phyloP scores from a whole-genome alignment of 2,113 vertebrate genomes.

The Oncorhynchus gorbuscha region DNA sequence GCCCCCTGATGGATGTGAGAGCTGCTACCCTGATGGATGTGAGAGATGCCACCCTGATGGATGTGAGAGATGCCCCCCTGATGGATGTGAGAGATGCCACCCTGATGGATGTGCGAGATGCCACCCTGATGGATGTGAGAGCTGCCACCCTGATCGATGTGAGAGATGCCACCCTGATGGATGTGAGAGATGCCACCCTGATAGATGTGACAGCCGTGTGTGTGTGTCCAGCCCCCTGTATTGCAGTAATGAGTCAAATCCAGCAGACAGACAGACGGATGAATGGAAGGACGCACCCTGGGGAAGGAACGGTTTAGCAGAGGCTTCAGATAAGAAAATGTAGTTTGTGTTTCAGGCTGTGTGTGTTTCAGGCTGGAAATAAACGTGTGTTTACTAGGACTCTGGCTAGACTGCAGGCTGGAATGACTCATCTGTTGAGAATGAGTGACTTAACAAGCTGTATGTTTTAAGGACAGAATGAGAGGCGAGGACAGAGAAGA shows the following conservation, averaged over 20 bases:
- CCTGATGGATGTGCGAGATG: background rate
- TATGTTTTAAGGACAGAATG: background rate
- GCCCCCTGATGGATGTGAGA: conserved; percentile 2
- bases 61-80: conserved; percentile 3
- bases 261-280: conserved; percentile 30
- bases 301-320: conserved; percentile 59
- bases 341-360: background rate
- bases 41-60: background rate
- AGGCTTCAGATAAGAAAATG: conserved; percentile 26
- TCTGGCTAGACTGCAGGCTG: background rate
- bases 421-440: conserved; percentile 41
- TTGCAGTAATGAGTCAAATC: conserved; percentile 66
- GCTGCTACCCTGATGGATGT: background rate
- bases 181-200: too few species aligned
- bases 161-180: background rate
- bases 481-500: background rate
- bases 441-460: background rate
- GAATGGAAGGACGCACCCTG: background rate
- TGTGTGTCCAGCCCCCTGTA: conserved; percentile 29
- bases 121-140: background rate
- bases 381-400: conserved; percentile 36
- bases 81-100: too few species aligned
- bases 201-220: background rate
- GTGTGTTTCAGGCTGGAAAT: background rate
- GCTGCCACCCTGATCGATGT: background rate